A percentile compares a stretch with the other conserved stretches of the same genome.
Conservation (phyloP, 2,888 invertebrate species). For the Eristalis pertinax region DNA sequence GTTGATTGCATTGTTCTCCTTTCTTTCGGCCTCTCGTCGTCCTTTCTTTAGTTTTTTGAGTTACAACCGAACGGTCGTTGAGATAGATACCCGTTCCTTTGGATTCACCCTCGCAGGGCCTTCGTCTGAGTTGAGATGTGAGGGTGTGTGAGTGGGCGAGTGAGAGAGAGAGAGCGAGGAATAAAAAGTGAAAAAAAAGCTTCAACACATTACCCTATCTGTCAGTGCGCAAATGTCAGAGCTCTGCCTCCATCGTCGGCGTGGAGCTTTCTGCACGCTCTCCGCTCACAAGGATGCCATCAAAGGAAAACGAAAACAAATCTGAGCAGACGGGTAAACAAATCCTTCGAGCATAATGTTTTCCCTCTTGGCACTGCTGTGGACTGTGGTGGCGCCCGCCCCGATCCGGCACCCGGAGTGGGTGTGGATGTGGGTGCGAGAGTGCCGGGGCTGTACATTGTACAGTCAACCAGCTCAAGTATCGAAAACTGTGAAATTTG, state of each 20-base stretch:
- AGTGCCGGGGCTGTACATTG: not conserved
- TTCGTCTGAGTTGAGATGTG: not conserved
- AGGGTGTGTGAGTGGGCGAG: too few relatives aligned
- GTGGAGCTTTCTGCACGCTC: conserved; percentile 51
- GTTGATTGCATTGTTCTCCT: not conserved
- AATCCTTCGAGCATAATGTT: conserved; percentile 53
- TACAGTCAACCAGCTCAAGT: conserved; percentile 21
- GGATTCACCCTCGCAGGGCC: conserved; percentile 11
- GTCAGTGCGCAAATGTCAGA: conserved; percentile 52
- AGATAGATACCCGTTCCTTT: conserved; percentile 14
- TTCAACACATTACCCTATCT: conserved; percentile 12
- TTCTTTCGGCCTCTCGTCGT: conserved; percentile 1
- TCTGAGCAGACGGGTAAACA: conserved; percentile 61
- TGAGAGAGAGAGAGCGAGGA: not conserved
- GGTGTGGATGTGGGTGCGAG: conserved; percentile 34
- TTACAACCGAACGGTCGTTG: conserved; percentile 44
- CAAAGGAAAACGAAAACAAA: conserved; percentile 47
- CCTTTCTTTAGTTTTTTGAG: conserved; percentile 21
- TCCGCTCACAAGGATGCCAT: conserved; percentile 3
- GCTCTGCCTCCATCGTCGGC: not conserved
- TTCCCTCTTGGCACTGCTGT: conserved; percentile 18
- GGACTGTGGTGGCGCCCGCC: not conserved
- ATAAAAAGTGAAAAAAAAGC: conserved; percentile 18
- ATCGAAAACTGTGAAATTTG: conserved; percentile 53
- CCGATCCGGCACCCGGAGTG: not conserved